Evolutionary conservation across 1,140 invertebrate genomes (phyloP), one percentile per base, ranked within the genome.

Genomic region (Chrysopa pallens): DNA sequence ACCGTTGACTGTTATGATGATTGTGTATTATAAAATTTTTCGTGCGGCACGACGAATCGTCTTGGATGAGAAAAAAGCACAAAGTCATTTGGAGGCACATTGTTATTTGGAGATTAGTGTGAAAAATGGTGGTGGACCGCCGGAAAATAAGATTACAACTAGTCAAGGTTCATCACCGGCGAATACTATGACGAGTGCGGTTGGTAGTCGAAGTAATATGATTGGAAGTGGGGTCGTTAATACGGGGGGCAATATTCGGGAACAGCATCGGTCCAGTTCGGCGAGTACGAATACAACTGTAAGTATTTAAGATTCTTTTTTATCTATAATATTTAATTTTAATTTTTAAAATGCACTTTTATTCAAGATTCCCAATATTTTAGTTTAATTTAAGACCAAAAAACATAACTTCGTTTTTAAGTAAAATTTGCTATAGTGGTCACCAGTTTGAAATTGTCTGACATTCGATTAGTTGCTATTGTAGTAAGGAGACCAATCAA

Each of bases 1-100:
- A 49, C 88, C 88, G 0, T 62, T 91, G 17, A 70, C 80, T 41
- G 83, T 93, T 36, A 92, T 92, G 87, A 78, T 91, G 15, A 75
- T 85, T 45, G 83, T 92, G 2, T 92, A 93, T 57, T 84, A 87
- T 56, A 88, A 88, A 63, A 92, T 93, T 61, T 86, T 92, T 58
- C 69, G 78, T 37, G 84, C 84, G 0, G 84, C 84, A 6, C 70
- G 81, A 36, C 77, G 77, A 52, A 87, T 89, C 51, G 84, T 90
- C 1, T 69, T 81, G 52, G 84, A 87, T 52, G 85, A 90, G 66
- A 80, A 74, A 52, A 66, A 80, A n/a, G 84, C 84, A 8, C 84
- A 87, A 54, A 83, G 77, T 15, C 84, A 86, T 55, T 61, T 88
- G 42, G 80, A 85, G 54, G 75, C 73, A 40, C 80, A 72, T 57